Percentiles rank a stretch among this genome's conserved stretches.
Conservation (phyloP, 2,113 vertebrate genomes). For the Heloderma charlesbogerti region DNA sequence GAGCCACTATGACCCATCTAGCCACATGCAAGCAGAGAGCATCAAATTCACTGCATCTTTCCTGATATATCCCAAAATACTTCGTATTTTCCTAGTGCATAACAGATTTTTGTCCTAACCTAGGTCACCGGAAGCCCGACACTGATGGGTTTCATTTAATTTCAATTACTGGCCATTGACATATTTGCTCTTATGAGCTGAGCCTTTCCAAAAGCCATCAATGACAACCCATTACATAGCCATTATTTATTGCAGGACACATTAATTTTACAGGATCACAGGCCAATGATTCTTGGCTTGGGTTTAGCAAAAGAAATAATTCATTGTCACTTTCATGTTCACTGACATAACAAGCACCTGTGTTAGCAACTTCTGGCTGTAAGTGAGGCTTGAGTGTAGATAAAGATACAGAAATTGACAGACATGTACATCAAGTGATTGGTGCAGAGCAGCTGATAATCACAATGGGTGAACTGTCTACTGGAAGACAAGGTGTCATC, state of each 20-base stretch:
- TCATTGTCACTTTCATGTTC: conserved; percentile 57
- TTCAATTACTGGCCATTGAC: conserved; percentile 78
- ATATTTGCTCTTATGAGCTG: conserved; percentile 70
- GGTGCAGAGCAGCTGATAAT: not conserved
- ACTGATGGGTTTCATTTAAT: conserved; percentile 77
- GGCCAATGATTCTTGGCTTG: conserved; percentile 75
- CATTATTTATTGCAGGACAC: conserved; percentile 77
- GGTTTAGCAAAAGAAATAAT: conserved; percentile 71
- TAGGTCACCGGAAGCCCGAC: conserved; percentile 69
- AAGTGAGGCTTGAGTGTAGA: accelerated
- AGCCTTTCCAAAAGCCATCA: conserved; percentile 69
- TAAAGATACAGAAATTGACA: accelerated
- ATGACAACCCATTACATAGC: conserved; percentile 75
- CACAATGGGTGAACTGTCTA: not conserved
- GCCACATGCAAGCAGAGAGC: accelerated
- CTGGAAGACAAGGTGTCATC: not conserved
- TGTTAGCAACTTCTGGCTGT: conserved; percentile 4
- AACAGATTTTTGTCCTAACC: conserved; percentile 69
- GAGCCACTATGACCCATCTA: not conserved
- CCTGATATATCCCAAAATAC: conserved; percentile 20
- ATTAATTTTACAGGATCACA: conserved; percentile 78
- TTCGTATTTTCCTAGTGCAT: conserved; percentile 54
- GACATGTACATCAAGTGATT: accelerated
- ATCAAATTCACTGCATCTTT: accelerated
- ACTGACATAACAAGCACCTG: conserved; percentile 58